Conservation (phyloP, 2,888 invertebrate genomes). For the Tromatobia lineatoria region DNA sequence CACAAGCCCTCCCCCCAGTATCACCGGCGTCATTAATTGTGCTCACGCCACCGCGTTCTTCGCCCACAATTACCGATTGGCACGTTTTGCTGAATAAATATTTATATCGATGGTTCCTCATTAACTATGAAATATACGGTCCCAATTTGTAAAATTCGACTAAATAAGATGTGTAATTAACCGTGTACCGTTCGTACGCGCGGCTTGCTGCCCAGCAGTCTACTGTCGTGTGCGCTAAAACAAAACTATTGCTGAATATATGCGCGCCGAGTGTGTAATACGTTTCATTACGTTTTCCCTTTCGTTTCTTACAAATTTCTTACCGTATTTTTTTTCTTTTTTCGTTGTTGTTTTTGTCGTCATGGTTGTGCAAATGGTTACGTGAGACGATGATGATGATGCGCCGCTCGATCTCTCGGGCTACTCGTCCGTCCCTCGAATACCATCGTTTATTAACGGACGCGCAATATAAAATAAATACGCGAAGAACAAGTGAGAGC, state of each 20-base stretch:
- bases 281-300: conserved; percentile 28
- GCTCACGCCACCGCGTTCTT: conserved; percentile 79
- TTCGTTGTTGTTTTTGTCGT: conserved; percentile 34
- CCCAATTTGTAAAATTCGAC: conserved; percentile 81
- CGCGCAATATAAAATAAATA: conserved; percentile 23
- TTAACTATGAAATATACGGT: conserved; percentile 81
- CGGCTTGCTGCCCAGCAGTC: conserved; percentile 81
- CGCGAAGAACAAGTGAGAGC: conserved; percentile 39
- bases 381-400: conserved; percentile 56
- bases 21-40: conserved; percentile 75
- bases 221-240: conserved; percentile 75
- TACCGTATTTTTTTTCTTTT: conserved; percentile 27
- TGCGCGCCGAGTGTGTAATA: conserved; percentile 63
- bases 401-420: conserved; percentile 58
- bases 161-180: conserved; percentile 79
- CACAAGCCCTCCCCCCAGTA: conserved; percentile 44
- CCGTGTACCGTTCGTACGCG: conserved; percentile 66
- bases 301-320: conserved; percentile 36
- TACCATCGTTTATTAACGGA: conserved; percentile 5
- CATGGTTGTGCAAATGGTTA: conserved; percentile 50
- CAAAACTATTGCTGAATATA: conserved; percentile 62
- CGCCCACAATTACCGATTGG: conserved; percentile 76
- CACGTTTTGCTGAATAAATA: conserved; percentile 82
- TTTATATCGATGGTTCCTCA: conserved; percentile 84
- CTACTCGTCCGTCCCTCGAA: conserved; percentile 36